Evolutionary conservation across 92 coral and sea anemone species (phyloP), one percentile per base, ranked within the genome.

Genomic region (Pocillopora meandrina): DNA sequence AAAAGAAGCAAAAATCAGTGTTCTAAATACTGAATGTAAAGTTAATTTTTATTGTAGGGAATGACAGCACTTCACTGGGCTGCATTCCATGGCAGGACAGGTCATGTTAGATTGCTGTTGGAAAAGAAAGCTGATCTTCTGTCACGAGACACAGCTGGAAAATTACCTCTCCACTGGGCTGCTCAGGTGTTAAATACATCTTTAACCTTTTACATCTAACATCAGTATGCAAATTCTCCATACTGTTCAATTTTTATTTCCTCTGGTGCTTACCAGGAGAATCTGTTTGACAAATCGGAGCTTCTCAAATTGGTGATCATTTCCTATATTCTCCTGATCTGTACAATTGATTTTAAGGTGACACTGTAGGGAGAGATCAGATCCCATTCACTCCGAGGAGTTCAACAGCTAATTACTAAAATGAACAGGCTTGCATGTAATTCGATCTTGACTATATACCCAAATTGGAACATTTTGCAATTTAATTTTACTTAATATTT

Each of bases 51-150:
- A 76, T 74, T 18, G 12, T 10, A 94, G 98, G 98, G 98, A 42
- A 94, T 94, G 98, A 94, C 93, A 18, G 93, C 98, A 13, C 93
- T 94, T 72, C 98, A 94, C 77, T 94, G 98, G 95, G 93, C 93
- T 34, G 92, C 95, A 21, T 94, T 91, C 66, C 98, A 94, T 77
- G 93, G 93, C 11, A 90, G 93, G 10, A 89, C 90, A 34, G 93
- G 89, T 49, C 93, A 92, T 71, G 86, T 94, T 72, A 79, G 81
- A 74, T 76, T 92, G 17, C 71, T 94, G 55, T 86, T 92, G 18
- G 95, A 85, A 64, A 89, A 83, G 75, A 91, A 85, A 36, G 98
- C 98, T 31, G 98, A 94, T 74, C 76, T 92, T 1, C 56, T 94
- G 36, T 90, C 94, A 10, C 90, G 98, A 10, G 98, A 94, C 84